phyloP scores from a whole-genome alignment of 1,140 invertebrate species.

The Apis laboriosa region DNA sequence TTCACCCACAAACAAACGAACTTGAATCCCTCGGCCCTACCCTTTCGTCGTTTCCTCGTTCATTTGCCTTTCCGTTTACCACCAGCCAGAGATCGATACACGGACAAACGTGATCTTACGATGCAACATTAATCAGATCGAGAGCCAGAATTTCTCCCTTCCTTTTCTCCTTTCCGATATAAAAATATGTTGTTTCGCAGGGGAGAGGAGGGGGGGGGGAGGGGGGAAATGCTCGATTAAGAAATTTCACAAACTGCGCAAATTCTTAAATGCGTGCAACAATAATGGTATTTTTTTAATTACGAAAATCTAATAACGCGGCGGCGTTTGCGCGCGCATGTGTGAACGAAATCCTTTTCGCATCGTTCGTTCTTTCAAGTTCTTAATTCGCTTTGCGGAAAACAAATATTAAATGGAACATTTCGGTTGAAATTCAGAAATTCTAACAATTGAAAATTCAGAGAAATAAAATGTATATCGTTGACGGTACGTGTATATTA shows the following conservation, averaged over 20 bases:
- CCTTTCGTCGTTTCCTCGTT: slow-evolving; percentile 64
- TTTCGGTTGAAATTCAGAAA: neutral
- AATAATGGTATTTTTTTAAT: neutral
- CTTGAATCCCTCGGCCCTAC: slow-evolving; percentile 32
- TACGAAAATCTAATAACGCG: neutral
- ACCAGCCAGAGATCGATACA: slow-evolving; percentile 62
- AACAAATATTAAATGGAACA: slow-evolving; percentile 6
- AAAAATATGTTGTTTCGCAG: too few species aligned
- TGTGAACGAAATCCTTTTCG: neutral
- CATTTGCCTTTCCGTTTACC: slow-evolving; percentile 78
- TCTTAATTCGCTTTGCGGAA: neutral
- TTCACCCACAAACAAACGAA: slow-evolving; percentile 43
- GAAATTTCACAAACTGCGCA: too few species aligned
- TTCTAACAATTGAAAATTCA: neutral
- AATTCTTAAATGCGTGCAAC: neutral
- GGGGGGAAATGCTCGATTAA: too few species aligned
- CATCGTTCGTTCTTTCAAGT: neutral
- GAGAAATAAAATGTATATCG: neutral
- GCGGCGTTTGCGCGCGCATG: neutral
- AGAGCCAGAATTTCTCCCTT: neutral
- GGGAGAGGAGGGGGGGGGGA: too few species aligned
- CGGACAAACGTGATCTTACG: slow-evolving; percentile 64
- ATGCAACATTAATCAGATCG: slow-evolving; percentile 70
- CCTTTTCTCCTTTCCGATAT: neutral
- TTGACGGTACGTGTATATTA: neutral